Conservation (phyloP, 2,797 vertebrate genomes). For the Sebastolobus altivelis region DNA sequence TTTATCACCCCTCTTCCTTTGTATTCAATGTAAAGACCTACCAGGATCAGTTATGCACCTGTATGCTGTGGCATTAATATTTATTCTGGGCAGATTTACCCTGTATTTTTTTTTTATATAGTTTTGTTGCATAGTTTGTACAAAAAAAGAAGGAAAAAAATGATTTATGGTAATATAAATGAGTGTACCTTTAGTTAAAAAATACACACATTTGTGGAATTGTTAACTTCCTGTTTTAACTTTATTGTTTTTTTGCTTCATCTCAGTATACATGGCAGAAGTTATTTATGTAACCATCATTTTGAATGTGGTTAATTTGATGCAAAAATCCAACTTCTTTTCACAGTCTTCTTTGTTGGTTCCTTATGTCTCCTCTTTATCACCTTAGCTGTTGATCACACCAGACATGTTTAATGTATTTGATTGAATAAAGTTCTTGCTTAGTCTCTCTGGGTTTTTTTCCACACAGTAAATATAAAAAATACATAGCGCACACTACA, state of each 20-base stretch:
- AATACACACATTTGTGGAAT: background rate
- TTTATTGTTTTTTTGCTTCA: background rate
- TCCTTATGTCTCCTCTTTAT: conserved; percentile 4
- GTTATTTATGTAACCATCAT: background rate
- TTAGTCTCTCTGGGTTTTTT: conserved; percentile 10
- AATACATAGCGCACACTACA: background rate
- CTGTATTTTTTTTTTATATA: background rate
- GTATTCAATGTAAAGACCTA: background rate
- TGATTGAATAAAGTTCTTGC: conserved; percentile 51
- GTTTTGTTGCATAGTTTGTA: conserved; percentile 12
- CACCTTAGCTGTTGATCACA: background rate
- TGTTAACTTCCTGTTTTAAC: background rate
- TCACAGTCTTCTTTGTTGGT: background rate
- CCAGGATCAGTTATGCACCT: background rate
- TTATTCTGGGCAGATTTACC: conserved; percentile 23
- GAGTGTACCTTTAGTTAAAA: conserved; percentile 10
- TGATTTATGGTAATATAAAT: conserved; percentile 1
- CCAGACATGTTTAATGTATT: conserved; percentile 17
- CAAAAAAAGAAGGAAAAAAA: background rate
- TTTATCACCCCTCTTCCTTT: background rate
- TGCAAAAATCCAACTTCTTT: background rate
- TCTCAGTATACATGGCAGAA: background rate
- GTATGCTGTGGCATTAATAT: conserved; percentile 28
- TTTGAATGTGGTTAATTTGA: background rate
- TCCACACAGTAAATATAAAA: background rate